Base-by-base conservation (phyloP, 2,888 invertebrate species). In the Epinotia brunnichana region DNA sequence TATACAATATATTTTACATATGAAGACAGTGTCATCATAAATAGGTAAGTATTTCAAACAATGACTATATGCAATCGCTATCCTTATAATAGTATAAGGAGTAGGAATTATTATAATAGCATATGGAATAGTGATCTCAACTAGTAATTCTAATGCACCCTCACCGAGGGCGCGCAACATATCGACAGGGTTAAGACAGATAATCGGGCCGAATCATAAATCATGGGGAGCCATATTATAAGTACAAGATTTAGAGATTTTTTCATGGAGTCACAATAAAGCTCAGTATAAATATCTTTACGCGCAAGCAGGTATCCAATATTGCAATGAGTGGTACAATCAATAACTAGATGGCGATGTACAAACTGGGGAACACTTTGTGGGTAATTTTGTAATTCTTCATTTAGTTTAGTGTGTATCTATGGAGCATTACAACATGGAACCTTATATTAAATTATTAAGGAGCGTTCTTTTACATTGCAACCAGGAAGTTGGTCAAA, bases 131-230 rank as follows among this genome's bases (percentile, higher is more conserved):
- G 68, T 66, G 66, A 66, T 54, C 66, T 35, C 21, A 69, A 73
- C 76, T 85, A 82, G 83, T 80, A 79, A 85, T 83, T 81, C 80
- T 78, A 81, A 81, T 82, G 79, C 76, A 76, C 75, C 76, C 76
- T 73, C 41, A 24, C 13, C 39, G 54, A 69, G 54, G 61, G 61
- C 79, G 77, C 77, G 75, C 74, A 75, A 71, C 48, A 71, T 76
- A 85, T 85, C 81, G 86, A 83, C 85, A 84, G 84, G 84, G 86
- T 84, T 86, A 85, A 85, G 35, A n/a, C 35, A 63, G 62, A 72
- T 83, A 84, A 74, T 74, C 61, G 29, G 77, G 74, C 63, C 66
- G 39, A 66, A 57, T 77, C 76, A 79, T 80, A 80, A 82, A 80
- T 82, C 82, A 79, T 79, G 72, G 78, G 77, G 77, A 79, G 73